Conservation (phyloP, 2,797 vertebrate species). For the Smutsia temminckii region DNA sequence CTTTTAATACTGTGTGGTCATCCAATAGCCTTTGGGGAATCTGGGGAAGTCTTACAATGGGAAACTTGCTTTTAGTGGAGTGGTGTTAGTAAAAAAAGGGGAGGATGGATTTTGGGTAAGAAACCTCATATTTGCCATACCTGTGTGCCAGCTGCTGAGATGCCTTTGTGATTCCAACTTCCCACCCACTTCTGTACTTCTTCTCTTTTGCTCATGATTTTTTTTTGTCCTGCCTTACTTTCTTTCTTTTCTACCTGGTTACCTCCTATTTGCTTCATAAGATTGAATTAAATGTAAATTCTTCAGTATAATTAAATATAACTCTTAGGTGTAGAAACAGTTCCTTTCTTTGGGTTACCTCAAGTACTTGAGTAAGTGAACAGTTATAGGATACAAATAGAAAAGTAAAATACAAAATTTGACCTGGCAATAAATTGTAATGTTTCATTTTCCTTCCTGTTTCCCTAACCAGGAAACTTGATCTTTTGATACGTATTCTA, state of each 20-base stretch:
- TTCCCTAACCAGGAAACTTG: slow-evolving; percentile 32
- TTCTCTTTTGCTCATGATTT: background rate
- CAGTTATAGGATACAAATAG: background rate
- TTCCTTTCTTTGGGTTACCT: slow-evolving; percentile 7
- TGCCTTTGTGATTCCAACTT: background rate
- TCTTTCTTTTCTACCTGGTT: background rate
- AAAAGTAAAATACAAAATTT: background rate
- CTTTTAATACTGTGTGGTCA: background rate
- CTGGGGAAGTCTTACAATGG: background rate
- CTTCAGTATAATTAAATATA: slow-evolving; percentile 25
- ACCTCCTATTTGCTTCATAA: background rate
- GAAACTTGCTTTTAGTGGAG: slow-evolving; percentile 2
- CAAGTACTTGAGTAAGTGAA: background rate
- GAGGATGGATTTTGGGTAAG: background rate
- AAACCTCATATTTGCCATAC: background rate
- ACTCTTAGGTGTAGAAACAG: background rate
- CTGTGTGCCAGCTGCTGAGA: background rate
- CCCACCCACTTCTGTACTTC: background rate
- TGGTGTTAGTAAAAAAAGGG: slow-evolving; percentile 1
- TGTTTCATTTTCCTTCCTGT: slow-evolving; percentile 53
- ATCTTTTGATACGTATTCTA: slow-evolving; percentile 3
- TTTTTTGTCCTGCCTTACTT: slow-evolving; percentile 1
- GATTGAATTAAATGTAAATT: slow-evolving; percentile 21
- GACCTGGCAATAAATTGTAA: background rate
- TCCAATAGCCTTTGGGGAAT: background rate